Base-by-base conservation (phyloP, 2,888 invertebrate genomes). In the Tiliacea aurago region DNA sequence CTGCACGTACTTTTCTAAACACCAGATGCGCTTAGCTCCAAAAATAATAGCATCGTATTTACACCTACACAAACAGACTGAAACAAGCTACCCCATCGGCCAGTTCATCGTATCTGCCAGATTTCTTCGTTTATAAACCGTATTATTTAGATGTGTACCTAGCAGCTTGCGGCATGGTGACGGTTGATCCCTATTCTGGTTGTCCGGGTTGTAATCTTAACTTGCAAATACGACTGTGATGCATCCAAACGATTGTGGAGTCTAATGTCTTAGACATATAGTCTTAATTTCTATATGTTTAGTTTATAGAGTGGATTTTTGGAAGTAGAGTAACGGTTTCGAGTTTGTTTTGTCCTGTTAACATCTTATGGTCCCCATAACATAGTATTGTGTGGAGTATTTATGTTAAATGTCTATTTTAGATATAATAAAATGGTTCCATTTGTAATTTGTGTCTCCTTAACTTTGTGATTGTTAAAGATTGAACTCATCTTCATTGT, bases 91-190 rank as follows among this genome's bases (percentile, higher is more conserved):
- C 33, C 59, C 74, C 43, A 51, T 20, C 10, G 70, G 77, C 83
- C 81, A 81, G 79, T 86, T 69, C 77, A 79, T 77, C 78, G 76
- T 68, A 73, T 70, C 78, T 61, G 75, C 76, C 80, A 67, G 70
- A 71, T 68, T 74, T 68, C 64, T 76, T 69, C 78, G 79, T 78
- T 65, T 80, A 76, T 83, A 78, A 84, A 74, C 83, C 86, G 76
- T 87, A 84, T 86, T 86, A 87, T 85, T 89, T 90, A 86, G 89
- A 89, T 88, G 85, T 88, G 88, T 87, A 84, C 81, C 81, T 93
- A 94, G 93, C 82, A 87, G 95, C 95, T 96, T 95, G 94, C 90
- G 93, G 95, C 95, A 95, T 95, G 96, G 94, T 95, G 94, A 89
- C 92, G 94, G 94, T 91, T 88, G 84, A 80, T 79, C 84, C 89